phyloP scores from a whole-genome alignment of 2,113 vertebrate species.

The Tychaedon coryphoeus region DNA sequence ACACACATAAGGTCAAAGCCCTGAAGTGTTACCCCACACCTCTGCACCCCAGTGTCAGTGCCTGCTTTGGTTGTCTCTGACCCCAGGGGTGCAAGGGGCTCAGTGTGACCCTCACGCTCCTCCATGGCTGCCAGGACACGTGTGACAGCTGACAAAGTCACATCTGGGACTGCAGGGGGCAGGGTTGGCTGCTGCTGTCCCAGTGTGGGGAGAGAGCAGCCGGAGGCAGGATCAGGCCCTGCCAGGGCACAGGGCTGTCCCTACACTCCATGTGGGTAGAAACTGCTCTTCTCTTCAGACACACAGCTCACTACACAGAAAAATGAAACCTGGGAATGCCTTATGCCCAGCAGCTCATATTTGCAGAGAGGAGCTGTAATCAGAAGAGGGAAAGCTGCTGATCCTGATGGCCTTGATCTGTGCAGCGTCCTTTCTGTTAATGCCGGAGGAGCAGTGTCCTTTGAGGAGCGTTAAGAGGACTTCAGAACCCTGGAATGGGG shows the following conservation, averaged over 20 bases:
- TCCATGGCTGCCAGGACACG: rapidly evolving
- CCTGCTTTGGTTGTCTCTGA: background rate
- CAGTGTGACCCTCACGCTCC: rapidly evolving
- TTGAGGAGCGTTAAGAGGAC: background rate
- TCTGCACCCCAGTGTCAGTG: rapidly evolving
- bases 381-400: background rate
- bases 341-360: background rate
- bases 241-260: background rate
- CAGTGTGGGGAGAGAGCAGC: background rate
- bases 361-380: background rate
- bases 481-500: background rate
- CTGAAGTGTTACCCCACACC: rapidly evolving
- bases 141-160: background rate
- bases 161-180: background rate
- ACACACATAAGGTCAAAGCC: rapidly evolving
- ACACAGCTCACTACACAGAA: background rate
- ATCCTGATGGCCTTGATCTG: background rate
- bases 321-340: background rate
- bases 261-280: background rate
- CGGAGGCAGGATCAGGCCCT: rapidly evolving
- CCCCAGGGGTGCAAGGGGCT: background rate
- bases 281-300: background rate
- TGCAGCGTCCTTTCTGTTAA: background rate
- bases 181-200: background rate
- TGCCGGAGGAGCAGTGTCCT: background rate